Base-by-base conservation (phyloP, 2,888 invertebrate genomes). In the Spilarctia lutea region DNA sequence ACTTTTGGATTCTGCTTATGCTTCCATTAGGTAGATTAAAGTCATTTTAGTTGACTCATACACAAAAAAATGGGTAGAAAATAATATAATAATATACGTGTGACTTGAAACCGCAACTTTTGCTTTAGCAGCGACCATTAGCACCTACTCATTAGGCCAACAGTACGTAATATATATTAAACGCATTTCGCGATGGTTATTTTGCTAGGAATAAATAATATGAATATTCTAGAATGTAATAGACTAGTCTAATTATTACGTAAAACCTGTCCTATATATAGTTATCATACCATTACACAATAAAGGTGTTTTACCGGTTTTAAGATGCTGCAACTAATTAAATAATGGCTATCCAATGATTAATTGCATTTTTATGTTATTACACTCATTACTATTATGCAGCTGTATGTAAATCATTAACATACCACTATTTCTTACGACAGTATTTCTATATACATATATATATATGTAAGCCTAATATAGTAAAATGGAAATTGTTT, bases 261-360 rank as follows among this genome's bases (percentile, higher is more conserved):
- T 60, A 27, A 39, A 60, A 60, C 69, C 69, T 60, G 60, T 70
- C n/a, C 35, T 35, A 69, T 24, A 24, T 27, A 24, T 24, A 68
- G 4, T 33, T 56, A 63, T 45, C 24, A 63, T 60, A 56, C 33
- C 7, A 60, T 45, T 45, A 65, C 10, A 18, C 30, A 67, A 70
- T 42, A 20, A 45, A 27, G 30, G 68, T 71, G 33, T 63, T 71
- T 39, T 42, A 75, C 45, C 56, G n/a, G 74, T 48, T 67, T 63
- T 71, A 42, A 71, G 60, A 74, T 71, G 35, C 63, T 33, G 18
- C 20, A 33, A 35, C 35, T 71, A 75, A 60, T 63, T 35, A 33
- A 3, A 33, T 70, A 70, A 65, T 45, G 33, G 0, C 13, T 24
- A 24, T 30, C 11, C 48, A 48, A 48, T 11, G 10, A 68, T 60